Evolutionary conservation across 2,113 vertebrate species (phyloP).

Genomic region (Odontesthes bonariensis): DNA sequence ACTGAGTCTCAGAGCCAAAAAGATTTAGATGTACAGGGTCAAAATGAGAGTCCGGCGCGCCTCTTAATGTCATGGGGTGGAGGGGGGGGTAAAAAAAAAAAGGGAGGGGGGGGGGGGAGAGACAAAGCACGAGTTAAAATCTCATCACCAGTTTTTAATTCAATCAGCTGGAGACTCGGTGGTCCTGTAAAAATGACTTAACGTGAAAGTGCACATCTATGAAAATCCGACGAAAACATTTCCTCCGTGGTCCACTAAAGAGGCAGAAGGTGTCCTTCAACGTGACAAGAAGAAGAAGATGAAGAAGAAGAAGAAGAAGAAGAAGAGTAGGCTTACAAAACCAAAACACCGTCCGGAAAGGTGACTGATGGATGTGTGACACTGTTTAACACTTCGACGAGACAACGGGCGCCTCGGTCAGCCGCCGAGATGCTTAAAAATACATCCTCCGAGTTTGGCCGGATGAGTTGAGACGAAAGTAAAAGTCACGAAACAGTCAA

Average conservation of each 20-base stretch:
- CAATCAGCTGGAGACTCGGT: slow-evolving; percentile 30
- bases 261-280: slow-evolving; percentile 41
- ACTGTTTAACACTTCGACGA: slow-evolving; percentile 33
- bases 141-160: slow-evolving; percentile 54
- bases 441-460: slow-evolving; percentile 62
- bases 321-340: slow-evolving; percentile 22
- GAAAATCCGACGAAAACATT: slow-evolving; percentile 58
- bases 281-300: not conserved
- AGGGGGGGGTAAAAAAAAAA: slow-evolving; percentile 12
- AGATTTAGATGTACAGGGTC: slow-evolving; percentile 28
- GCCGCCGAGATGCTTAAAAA: slow-evolving; percentile 35
- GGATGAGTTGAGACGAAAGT: slow-evolving; percentile 21
- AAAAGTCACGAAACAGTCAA: slow-evolving; percentile 61
- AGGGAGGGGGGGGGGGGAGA: not conserved
- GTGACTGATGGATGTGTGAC: slow-evolving; percentile 36
- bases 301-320: not conserved
- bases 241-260: slow-evolving; percentile 62
- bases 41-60: slow-evolving; percentile 40
- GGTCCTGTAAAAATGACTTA: slow-evolving; percentile 48
- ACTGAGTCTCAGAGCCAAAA: slow-evolving; percentile 4
- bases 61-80: slow-evolving; percentile 58
- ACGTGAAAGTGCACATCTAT: slow-evolving; percentile 52
- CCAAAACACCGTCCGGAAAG: slow-evolving; percentile 37
- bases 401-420: slow-evolving; percentile 13
- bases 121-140: slow-evolving; percentile 65